These are phyloP conservation scores for Aethina tumida DNA, from an alignment of 1,140 invertebrate genomes.

Conservation along the genomic window DNA sequence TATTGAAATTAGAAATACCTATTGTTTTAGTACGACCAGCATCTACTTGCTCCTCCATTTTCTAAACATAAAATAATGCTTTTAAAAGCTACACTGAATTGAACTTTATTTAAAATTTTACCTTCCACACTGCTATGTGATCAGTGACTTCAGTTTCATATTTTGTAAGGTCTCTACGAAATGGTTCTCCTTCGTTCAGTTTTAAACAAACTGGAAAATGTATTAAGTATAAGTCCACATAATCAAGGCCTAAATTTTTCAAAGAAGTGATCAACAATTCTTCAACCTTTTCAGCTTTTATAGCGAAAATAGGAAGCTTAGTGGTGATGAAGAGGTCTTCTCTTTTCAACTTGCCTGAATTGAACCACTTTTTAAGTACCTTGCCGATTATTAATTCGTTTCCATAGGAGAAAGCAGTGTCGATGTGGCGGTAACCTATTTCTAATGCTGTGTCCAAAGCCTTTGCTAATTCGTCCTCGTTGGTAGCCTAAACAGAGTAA, in stretches of 20 bases:
- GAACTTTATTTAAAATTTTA: too few species aligned
- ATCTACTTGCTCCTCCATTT: slow-evolving; percentile 62
- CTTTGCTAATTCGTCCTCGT: slow-evolving; percentile 51
- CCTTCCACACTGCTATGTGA: slow-evolving; percentile 62
- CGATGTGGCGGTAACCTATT: slow-evolving; percentile 59
- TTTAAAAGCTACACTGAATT: neutral
- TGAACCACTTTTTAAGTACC: slow-evolving; percentile 62
- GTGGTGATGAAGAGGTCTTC: slow-evolving; percentile 56
- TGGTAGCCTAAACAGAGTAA: slow-evolving; percentile 27
- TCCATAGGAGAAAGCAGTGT: slow-evolving; percentile 60
- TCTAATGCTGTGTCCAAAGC: slow-evolving; percentile 53
- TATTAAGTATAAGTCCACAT: slow-evolving; percentile 77
- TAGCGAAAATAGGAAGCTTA: slow-evolving; percentile 53
- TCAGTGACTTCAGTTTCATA: slow-evolving; percentile 55
- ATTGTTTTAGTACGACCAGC: slow-evolving; percentile 55
- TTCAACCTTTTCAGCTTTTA: slow-evolving; percentile 38
- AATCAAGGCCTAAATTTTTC: slow-evolving; percentile 58
- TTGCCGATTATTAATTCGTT: slow-evolving; percentile 71
- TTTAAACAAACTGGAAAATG: slow-evolving; percentile 66
- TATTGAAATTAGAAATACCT: slow-evolving; percentile 70
- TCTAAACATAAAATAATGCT: slow-evolving; percentile 39
- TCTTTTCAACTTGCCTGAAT: slow-evolving; percentile 52
- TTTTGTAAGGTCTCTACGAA: slow-evolving; percentile 54
- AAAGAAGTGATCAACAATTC: slow-evolving; percentile 35
- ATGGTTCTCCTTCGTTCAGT: slow-evolving; percentile 41